Conservation (phyloP, 2,888 invertebrate species). For the Rhogogaster chlorosoma region DNA sequence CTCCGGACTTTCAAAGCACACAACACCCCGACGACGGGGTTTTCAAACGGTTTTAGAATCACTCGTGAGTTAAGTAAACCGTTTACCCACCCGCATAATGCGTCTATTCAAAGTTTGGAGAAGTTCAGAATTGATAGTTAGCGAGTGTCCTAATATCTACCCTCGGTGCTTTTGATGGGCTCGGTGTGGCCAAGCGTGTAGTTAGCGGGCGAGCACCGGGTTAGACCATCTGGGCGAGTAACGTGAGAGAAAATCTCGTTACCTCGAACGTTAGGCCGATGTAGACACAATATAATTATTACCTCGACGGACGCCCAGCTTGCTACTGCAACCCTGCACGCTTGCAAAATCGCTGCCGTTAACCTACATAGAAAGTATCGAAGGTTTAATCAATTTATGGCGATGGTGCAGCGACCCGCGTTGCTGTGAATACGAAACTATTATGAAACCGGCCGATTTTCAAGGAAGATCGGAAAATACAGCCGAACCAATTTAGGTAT, state of each 20-base stretch:
- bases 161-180: constrained; percentile 6
- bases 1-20: neutral
- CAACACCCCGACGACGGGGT: neutral
- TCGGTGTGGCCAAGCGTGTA: neutral
- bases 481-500: neutral
- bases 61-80: neutral
- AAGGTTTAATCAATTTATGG: constrained; percentile 41
- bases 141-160: neutral
- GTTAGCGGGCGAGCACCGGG: neutral
- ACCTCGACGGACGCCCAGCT: neutral
- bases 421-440: neutral
- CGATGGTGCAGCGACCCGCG: constrained; percentile 15
- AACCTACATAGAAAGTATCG: constrained; percentile 39
- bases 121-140: constrained; percentile 7
- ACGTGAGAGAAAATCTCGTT: constrained; percentile 35
- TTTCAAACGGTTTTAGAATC: neutral
- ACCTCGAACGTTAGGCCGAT: constrained; percentile 25
- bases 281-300: constrained; percentile 22
- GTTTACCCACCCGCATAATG: neutral
- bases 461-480: neutral
- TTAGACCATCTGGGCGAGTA: constrained; percentile 5
- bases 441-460: neutral
- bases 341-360: constrained; percentile 21
- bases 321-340: neutral
- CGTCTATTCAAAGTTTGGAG: constrained; percentile 9